Evolutionary conservation across 1,140 invertebrate species (phyloP).

Genomic region (Manduca sexta): DNA sequence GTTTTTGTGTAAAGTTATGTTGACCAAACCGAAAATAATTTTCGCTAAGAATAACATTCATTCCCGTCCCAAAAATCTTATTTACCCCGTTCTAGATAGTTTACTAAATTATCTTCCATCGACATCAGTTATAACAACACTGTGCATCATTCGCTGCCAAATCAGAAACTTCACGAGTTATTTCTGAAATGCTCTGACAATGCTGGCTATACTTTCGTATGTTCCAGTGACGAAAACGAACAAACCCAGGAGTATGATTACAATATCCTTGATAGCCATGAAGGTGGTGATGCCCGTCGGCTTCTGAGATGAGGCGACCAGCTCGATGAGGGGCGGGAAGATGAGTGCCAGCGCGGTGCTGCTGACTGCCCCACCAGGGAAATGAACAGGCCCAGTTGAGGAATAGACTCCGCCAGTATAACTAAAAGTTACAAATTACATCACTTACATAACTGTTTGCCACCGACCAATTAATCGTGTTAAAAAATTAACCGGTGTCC

Average conservation of each 20-base stretch:
- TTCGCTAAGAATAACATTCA: no score
- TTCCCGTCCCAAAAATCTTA: no score
- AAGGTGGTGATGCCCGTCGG: slow-evolving; percentile 51
- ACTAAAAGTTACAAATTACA: no score
- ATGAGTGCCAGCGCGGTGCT: slow-evolving; percentile 90
- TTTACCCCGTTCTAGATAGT: no score
- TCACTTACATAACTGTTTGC: slow-evolving; percentile 22
- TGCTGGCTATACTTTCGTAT: slow-evolving; percentile 79
- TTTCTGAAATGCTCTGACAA: slow-evolving; percentile 70
- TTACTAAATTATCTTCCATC: no score
- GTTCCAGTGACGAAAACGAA: slow-evolving; percentile 83
- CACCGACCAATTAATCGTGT: no score
- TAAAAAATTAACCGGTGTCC: no score
- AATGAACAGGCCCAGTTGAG: slow-evolving; percentile 89
- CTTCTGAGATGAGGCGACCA: slow-evolving; percentile 74
- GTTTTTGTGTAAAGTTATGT: no score
- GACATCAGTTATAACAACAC: no score
- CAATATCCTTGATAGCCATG: slow-evolving; percentile 75
- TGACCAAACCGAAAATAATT: no score
- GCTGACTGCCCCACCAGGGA: slow-evolving; percentile 90
- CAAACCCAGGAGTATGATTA: slow-evolving; percentile 81
- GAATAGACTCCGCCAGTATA: slow-evolving; percentile 85
- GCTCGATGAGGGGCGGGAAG: slow-evolving; percentile 91
- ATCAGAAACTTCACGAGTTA: no score
- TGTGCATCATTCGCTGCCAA: no score